These are phyloP conservation scores for Trachurus trachurus DNA, from an alignment of 2,797 vertebrate species.

Conservation along the genomic window DNA sequence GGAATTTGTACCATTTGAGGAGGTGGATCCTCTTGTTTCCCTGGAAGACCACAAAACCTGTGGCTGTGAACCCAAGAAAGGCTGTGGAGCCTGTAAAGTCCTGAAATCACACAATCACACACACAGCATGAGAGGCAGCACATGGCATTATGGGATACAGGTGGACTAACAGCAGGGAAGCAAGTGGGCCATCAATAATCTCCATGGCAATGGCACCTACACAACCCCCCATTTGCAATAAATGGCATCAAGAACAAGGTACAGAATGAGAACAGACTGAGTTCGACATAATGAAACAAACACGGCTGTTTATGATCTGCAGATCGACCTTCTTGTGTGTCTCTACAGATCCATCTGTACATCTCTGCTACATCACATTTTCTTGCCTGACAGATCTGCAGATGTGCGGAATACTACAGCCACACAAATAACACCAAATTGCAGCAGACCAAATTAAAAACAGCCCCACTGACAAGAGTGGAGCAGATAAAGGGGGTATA, in stretches of 20 bases:
- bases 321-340: background rate
- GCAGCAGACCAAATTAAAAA: slow-evolving; percentile 41
- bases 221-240: slow-evolving; percentile 20
- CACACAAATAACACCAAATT: slow-evolving; percentile 12
- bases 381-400: slow-evolving; percentile 4
- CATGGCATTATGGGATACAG: slow-evolving; percentile 31
- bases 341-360: slow-evolving; percentile 10
- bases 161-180: slow-evolving; percentile 44
- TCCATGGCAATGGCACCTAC: slow-evolving; percentile 40
- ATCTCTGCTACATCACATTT: slow-evolving; percentile 11
- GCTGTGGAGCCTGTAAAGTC: slow-evolving; percentile 95
- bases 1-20: slow-evolving; percentile 92
- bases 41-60: slow-evolving; percentile 98
- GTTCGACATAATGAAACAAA: slow-evolving; percentile 15
- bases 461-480: slow-evolving; percentile 14
- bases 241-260: background rate
- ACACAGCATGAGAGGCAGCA: slow-evolving; percentile 26
- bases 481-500: slow-evolving; percentile 49
- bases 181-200: slow-evolving; percentile 41
- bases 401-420: background rate
- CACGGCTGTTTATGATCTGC: slow-evolving; percentile 4
- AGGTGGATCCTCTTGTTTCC: slow-evolving; percentile 99
- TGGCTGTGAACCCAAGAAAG: slow-evolving; percentile 97
- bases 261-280: background rate
- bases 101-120: slow-evolving; percentile 81